These are phyloP conservation scores for Callyntrura guangdongensis DNA, from an alignment of 2,888 invertebrate genomes.

Conservation along the genomic window DNA sequence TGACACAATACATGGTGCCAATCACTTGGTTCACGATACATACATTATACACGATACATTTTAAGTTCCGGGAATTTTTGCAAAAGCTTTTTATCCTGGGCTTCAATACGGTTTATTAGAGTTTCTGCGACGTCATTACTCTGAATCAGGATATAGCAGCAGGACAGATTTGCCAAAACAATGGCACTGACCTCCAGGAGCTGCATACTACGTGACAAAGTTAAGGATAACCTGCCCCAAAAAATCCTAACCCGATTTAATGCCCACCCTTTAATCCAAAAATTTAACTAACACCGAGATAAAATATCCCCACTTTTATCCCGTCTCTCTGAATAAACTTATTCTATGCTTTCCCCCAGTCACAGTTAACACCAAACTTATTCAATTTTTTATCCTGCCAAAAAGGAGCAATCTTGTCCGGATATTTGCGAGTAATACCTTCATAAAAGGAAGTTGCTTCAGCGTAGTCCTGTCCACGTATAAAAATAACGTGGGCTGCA, in stretches of 20 bases:
- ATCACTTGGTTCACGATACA: slow-evolving; percentile 99
- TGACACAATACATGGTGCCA: slow-evolving; percentile 99
- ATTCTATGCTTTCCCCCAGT: too few relatives aligned
- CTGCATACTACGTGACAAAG: too few relatives aligned
- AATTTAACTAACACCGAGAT: too few relatives aligned
- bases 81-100: slow-evolving; percentile 97
- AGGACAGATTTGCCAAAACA: slow-evolving; percentile 98
- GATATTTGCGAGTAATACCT: slow-evolving; percentile 86
- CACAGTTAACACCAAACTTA: too few relatives aligned
- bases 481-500: slow-evolving; percentile 99
- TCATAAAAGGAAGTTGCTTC: slow-evolving; percentile 99
- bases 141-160: slow-evolving; percentile 99
- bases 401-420: slow-evolving; percentile 68
- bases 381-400: too few relatives aligned
- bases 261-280: too few relatives aligned
- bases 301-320: too few relatives aligned
- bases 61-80: slow-evolving; percentile 97
- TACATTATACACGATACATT: slow-evolving; percentile 95
- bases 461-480: slow-evolving; percentile 99
- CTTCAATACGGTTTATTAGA: slow-evolving; percentile 99
- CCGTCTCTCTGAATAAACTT: too few relatives aligned
- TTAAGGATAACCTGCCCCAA: too few relatives aligned
- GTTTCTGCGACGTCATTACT: slow-evolving; percentile 99
- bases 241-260: too few relatives aligned
- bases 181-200: slow-evolving; percentile 98